These are phyloP conservation scores for Catocala nupta DNA, from an alignment of 2,888 invertebrate genomes.

Conservation along the genomic window DNA sequence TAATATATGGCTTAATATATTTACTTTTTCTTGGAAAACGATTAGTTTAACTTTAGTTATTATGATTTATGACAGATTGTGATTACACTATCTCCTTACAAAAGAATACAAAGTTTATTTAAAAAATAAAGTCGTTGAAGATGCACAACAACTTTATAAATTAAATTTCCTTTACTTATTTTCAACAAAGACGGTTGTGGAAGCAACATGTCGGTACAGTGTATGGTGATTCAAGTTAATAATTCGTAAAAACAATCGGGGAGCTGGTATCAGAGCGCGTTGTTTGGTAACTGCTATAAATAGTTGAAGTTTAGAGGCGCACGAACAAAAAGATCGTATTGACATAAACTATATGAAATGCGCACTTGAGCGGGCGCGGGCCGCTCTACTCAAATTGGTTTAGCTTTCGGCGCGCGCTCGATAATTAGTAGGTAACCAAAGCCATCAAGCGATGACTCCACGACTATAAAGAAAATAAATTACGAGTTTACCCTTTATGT, in stretches of 20 bases:
- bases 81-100: too few relatives aligned
- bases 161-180: too few relatives aligned
- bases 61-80: too few relatives aligned
- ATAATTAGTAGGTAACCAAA: slow-evolving; percentile 81
- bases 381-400: slow-evolving; percentile 73
- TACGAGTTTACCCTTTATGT: slow-evolving; percentile 74
- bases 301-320: slow-evolving; percentile 62
- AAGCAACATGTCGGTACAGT: too few relatives aligned
- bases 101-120: too few relatives aligned
- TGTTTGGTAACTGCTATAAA: slow-evolving; percentile 65
- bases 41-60: too few relatives aligned
- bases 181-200: too few relatives aligned
- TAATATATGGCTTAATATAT: too few relatives aligned
- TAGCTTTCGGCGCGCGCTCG: slow-evolving; percentile 80
- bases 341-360: slow-evolving; percentile 80
- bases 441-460: slow-evolving; percentile 72
- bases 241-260: slow-evolving; percentile 18
- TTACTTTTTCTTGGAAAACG: too few relatives aligned
- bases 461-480: slow-evolving; percentile 79
- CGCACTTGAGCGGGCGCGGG: slow-evolving; percentile 72
- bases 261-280: slow-evolving; percentile 36
- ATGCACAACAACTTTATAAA: too few relatives aligned
- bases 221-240: slow-evolving; percentile 11
- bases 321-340: slow-evolving; percentile 74
- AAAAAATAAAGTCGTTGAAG: too few relatives aligned